Base-by-base conservation (phyloP, 2,113 vertebrate genomes). In the Pangasianodon gigas region DNA sequence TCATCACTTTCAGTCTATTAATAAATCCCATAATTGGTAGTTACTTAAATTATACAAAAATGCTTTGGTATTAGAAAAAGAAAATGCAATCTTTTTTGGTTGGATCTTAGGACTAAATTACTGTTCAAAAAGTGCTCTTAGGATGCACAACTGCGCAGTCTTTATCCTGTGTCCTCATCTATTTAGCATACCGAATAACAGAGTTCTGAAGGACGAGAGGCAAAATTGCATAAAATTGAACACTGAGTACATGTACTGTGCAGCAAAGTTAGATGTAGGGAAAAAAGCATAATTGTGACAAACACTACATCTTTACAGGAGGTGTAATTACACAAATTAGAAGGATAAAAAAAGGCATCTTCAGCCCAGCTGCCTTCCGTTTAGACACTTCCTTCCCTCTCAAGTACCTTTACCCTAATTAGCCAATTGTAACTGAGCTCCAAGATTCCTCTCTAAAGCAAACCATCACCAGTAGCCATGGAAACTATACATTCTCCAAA, bases 371-470 rank as follows among this genome's bases (percentile, higher is more conserved):
- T 96, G 95, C 93, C 93, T 95, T 92, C 91, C 88, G 89, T 93
- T 94, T 88, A 92, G 93, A 87, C 89, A 89, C 94, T 95, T 96
- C 95, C 95, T 92, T 89, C 92, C 85, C 65, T 89, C 93, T 95
- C 92, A 93, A 96, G 94, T 94, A 95, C 93, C 94, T 94, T 95
- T 93, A 93, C 93, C 89, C 91, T 95, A 96, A 96, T 96, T 95
- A 96, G 92, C 92, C 91, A 88, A 93, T 94, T 94, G 93, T 94
- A 94, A 95, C 93, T 93, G 92, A 94, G 93, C 92, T 92, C 88
- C 90, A 93, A 93, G 93, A 93, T 92, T 92, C 88, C 90, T 90
- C 84, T 69, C 71, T 18, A 21, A 92, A 86, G 77, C 89, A 88
- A 84, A 90, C 90, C 90, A 93, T 89, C 90, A 84, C 60, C 18